Evolutionary conservation across 2,113 vertebrate genomes (phyloP).

Genomic region (Alosa alosa): DNA sequence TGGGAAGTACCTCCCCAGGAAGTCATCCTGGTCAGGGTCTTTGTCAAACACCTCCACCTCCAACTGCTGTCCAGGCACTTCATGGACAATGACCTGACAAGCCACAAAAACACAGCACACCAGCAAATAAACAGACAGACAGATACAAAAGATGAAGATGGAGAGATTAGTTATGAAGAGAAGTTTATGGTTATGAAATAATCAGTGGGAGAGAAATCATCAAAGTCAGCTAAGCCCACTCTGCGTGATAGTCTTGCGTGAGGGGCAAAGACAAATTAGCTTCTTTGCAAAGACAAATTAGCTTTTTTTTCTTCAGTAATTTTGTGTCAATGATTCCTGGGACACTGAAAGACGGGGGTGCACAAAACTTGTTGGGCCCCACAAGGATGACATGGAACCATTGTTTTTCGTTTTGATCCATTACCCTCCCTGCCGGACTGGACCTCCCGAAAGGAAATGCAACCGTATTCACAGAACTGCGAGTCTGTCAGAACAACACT

Average conservation of each 20-base stretch:
- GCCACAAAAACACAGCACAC: slow-evolving; percentile 50
- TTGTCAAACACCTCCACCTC: slow-evolving; percentile 94
- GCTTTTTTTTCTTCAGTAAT: too few species aligned
- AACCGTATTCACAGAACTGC: too few species aligned
- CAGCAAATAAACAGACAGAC: neutral
- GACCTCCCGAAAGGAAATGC: too few species aligned
- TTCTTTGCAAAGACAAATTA: neutral
- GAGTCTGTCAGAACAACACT: too few species aligned
- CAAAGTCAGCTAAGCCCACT: slow-evolving; percentile 12
- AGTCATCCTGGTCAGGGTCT: slow-evolving; percentile 94
- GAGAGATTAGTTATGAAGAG: too few species aligned
- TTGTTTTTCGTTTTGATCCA: too few species aligned
- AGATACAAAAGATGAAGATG: neutral
- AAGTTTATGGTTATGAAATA: neutral
- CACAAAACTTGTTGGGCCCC: too few species aligned
- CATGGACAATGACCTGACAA: slow-evolving; percentile 88
- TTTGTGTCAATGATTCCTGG: too few species aligned
- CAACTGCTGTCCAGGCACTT: slow-evolving; percentile 92
- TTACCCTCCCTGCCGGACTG: too few species aligned
- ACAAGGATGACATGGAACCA: too few species aligned
- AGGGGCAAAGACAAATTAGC: neutral
- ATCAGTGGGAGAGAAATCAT: slow-evolving; percentile 15
- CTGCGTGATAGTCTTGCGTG: neutral
- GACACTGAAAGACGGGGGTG: too few species aligned
- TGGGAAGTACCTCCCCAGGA: slow-evolving; percentile 84